Evolutionary conservation across 2,888 invertebrate species (phyloP), one percentile per base, ranked within the genome.

Genomic region (Diogma glabrata): DNA sequence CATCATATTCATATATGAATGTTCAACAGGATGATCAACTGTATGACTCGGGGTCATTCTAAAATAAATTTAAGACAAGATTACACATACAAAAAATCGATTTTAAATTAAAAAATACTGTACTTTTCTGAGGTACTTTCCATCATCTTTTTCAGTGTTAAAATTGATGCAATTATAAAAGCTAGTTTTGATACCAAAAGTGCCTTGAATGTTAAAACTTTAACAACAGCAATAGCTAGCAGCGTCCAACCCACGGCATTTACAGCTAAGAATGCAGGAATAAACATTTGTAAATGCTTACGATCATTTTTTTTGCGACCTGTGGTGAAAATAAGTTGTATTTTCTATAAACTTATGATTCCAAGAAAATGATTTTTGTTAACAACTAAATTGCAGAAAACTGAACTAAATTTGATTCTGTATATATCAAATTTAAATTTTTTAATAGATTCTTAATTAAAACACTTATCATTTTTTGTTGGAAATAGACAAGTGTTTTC

Each of bases 121-220:
- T 58, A 70, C 71, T 70, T 69, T 56, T 69, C 67, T n/a, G 63
- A 59, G 5, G 69, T 78, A 48, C 74, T 75, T 54, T 80, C 81
- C 63, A 82, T 75, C 10, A 81, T 63, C 60, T 74, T 78, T 64
- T 79, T 81, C 55, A 75, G 62, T 4, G 79, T 73, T 64, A 84
- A 73, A 56, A 77, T 72, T 1, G 73, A 70, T 0, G 84, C 78
- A 10, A 81, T 74, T n/a, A 82, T 57, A 10, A 84, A 67, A 0
- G 84, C 84, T 54, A 82, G 60, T 60, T 84, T 84, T 48, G 83
- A 82, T 45, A 83, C 74, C n/a, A 79, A 64, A 56, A 84, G 72
- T 0, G 85, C 80, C 63, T 85, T 84, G 8, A 85, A 59, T 0
- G 82, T 80, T 3, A 84, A 67, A 8, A 77, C 64, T 1, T 79